phyloP scores from a whole-genome alignment of 1,140 invertebrate genomes.

The Drosophila carrolli region DNA sequence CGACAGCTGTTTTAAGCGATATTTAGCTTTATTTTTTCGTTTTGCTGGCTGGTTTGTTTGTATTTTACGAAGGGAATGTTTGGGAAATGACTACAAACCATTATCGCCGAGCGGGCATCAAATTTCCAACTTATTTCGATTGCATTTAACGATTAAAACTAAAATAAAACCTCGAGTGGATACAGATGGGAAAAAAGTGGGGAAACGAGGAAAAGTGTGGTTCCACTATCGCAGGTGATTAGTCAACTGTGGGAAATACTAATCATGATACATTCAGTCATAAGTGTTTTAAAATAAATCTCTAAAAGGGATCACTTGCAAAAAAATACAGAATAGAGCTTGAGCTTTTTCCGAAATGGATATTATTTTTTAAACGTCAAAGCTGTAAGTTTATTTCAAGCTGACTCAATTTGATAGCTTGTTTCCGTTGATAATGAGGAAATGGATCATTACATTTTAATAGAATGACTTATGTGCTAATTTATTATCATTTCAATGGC shows the following conservation, averaged over 20 bases:
- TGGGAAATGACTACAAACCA: constrained; percentile 76
- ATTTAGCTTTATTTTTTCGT: constrained; percentile 41
- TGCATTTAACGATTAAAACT: constrained; percentile 61
- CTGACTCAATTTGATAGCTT: neutral
- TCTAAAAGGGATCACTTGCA: neutral
- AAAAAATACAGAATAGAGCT: neutral
- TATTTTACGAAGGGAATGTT: constrained; percentile 48
- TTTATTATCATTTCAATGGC: neutral
- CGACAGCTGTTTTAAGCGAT: constrained; percentile 66
- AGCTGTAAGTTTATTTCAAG: neutral
- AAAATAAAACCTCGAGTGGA: constrained; percentile 23
- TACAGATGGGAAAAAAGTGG: neutral
- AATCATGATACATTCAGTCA: constrained; percentile 16
- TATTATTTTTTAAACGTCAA: neutral
- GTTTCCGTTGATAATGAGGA: constrained; percentile 11
- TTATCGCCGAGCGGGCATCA: constrained; percentile 66
- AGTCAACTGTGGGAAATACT: constrained; percentile 25
- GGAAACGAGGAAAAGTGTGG: neutral
- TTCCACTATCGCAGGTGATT: constrained; percentile 33
- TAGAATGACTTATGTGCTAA: neutral
- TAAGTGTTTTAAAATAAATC: constrained; percentile 1
- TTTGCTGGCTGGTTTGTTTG: constrained; percentile 37
- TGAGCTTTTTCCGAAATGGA: neutral
- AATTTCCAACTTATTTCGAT: constrained; percentile 71
- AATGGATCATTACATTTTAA: neutral